A percentile compares a stretch with the other conserved stretches of the same genome.
These are phyloP conservation scores for Epiblema foenella DNA, from an alignment of 2,888 invertebrate species.

Conservation along the genomic window DNA sequence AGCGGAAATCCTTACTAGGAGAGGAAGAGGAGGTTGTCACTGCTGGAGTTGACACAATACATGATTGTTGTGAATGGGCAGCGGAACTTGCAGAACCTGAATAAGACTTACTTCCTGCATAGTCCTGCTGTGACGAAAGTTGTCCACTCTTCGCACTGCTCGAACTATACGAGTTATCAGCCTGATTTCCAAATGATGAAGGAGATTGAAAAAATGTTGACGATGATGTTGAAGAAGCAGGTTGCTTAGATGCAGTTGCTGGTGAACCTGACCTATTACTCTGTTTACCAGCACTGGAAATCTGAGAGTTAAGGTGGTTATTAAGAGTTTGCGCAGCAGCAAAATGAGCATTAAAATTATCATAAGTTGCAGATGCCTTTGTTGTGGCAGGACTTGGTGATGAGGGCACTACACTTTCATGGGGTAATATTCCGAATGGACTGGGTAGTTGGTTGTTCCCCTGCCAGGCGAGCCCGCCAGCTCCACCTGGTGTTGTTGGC, in stretches of 20 bases:
- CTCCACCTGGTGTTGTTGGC: conserved; percentile 80
- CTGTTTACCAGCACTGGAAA: conserved; percentile 85
- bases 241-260: conserved; percentile 81
- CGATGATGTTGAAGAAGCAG: conserved; percentile 81
- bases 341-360: conserved; percentile 90
- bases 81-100: conserved; percentile 85
- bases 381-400: conserved; percentile 86
- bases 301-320: conserved; percentile 87
- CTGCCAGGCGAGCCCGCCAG: conserved; percentile 88
- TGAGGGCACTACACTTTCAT: conserved; percentile 90
- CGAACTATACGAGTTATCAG: conserved; percentile 84
- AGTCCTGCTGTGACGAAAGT: conserved; percentile 83
- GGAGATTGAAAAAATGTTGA: conserved; percentile 88
- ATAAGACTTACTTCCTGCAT: conserved; percentile 85
- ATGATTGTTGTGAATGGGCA: conserved; percentile 88
- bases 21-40: conserved; percentile 81
- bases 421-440: conserved; percentile 91
- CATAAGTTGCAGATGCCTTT: conserved; percentile 85
- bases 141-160: conserved; percentile 84
- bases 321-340: conserved; percentile 86
- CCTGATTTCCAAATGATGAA: conserved; percentile 84
- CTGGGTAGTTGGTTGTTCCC: conserved; percentile 88
- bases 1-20: conserved; percentile 86
- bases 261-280: conserved; percentile 83
- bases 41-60: conserved; percentile 89